These are phyloP conservation scores for Drosophila nigricruria DNA, from an alignment of 2,888 invertebrate species.

Conservation along the genomic window DNA sequence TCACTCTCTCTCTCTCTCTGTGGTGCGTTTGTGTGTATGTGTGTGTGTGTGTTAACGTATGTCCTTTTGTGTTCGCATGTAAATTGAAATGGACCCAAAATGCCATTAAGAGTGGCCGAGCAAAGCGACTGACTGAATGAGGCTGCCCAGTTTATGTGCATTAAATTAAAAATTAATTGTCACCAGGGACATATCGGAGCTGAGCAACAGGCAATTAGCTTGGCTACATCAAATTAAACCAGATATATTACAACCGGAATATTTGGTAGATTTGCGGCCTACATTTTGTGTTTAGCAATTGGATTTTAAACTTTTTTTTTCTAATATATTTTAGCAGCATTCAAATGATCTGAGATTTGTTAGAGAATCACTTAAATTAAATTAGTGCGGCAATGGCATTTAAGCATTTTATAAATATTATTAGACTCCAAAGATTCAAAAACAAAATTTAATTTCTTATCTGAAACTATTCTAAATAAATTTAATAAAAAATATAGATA, in stretches of 20 bases:
- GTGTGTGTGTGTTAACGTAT: slow-evolving; percentile 5
- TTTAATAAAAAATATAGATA: too few relatives aligned
- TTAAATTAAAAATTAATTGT: slow-evolving; percentile 80
- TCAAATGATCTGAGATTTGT: too few relatives aligned
- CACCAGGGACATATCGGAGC: slow-evolving; percentile 60
- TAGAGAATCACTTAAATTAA: too few relatives aligned
- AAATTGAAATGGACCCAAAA: slow-evolving; percentile 78
- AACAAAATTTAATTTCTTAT: too few relatives aligned
- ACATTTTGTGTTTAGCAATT: background rate
- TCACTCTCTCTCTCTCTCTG: background rate
- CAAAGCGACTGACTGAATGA: slow-evolving; percentile 53
- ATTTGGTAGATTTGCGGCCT: background rate
- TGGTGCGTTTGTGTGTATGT: background rate
- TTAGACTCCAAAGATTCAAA: too few relatives aligned
- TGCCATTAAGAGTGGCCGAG: slow-evolving; percentile 67
- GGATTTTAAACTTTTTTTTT: background rate
- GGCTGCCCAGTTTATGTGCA: slow-evolving; percentile 58
- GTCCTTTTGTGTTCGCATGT: slow-evolving; percentile 58
- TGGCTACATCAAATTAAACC: slow-evolving; percentile 19
- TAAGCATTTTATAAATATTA: too few relatives aligned
- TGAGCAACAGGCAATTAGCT: slow-evolving; percentile 29
- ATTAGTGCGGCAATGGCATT: too few relatives aligned
- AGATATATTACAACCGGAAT: background rate
- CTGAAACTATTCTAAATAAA: too few relatives aligned
- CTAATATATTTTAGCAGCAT: background rate